Percentiles rank a stretch among this genome's conserved stretches.
Evolutionary conservation across 2,797 vertebrate species (phyloP).

Genomic region (Coregonus suidteri): DNA sequence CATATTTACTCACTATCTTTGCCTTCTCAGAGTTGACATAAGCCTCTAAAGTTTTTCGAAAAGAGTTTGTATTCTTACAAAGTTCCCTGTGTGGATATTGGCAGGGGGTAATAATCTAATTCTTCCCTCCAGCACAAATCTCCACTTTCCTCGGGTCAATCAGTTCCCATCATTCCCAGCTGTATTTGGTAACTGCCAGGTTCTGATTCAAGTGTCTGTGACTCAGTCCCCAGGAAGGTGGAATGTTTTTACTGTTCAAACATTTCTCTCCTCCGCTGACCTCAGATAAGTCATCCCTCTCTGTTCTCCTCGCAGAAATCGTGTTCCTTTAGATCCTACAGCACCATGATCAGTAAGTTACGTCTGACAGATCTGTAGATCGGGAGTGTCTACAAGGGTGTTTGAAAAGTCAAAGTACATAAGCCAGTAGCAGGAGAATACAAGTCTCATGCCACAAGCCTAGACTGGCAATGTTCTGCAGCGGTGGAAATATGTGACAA

Average conservation of each 20-base stretch:
- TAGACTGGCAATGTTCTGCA: conserved; percentile 38
- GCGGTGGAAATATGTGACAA: conserved; percentile 8
- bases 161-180: conserved; percentile 22
- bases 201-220: conserved; percentile 44
- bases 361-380: conserved; percentile 63
- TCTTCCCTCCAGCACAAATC: neutral
- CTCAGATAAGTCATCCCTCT: conserved; percentile 50
- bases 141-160: conserved; percentile 18
- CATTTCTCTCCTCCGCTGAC: conserved; percentile 58
- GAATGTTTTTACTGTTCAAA: conserved; percentile 66
- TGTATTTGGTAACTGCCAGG: conserved; percentile 21
- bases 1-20: conserved; percentile 11
- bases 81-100: neutral
- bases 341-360: conserved; percentile 50
- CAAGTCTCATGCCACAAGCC: conserved; percentile 40
- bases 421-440: conserved; percentile 32
- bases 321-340: conserved; percentile 68
- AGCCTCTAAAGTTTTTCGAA: neutral
- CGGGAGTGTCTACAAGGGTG: conserved; percentile 46
- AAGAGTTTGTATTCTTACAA: neutral
- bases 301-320: conserved; percentile 67
- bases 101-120: conserved; percentile 19
- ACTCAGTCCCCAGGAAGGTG: conserved; percentile 63
- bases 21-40: neutral
- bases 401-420: conserved; percentile 36